Conservation (phyloP, 2,888 invertebrate genomes). For the Orthosia incerta region DNA sequence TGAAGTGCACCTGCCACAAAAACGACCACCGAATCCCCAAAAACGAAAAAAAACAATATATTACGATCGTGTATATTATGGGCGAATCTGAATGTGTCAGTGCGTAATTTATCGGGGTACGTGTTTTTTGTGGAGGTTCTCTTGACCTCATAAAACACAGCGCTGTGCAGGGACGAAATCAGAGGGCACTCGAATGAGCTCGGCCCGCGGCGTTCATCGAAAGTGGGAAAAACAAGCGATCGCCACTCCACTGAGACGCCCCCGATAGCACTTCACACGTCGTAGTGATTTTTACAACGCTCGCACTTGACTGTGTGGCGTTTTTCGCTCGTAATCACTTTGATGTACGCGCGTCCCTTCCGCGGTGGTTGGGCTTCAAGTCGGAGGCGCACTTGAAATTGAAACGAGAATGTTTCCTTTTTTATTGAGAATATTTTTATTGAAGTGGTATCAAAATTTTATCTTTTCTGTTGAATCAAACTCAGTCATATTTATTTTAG, state of each 20-base stretch:
- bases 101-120: conserved; percentile 89
- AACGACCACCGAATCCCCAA: conserved; percentile 65
- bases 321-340: conserved; percentile 87
- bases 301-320: conserved; percentile 84
- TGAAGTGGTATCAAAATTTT: conserved; percentile 26
- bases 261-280: conserved; percentile 89
- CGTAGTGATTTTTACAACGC: conserved; percentile 90
- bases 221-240: conserved; percentile 91
- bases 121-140: conserved; percentile 89
- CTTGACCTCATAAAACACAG: conserved; percentile 91
- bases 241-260: conserved; percentile 88
- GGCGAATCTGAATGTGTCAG: conserved; percentile 90
- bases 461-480: conserved; percentile 31
- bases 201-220: conserved; percentile 84
- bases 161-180: conserved; percentile 84
- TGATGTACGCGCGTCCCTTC: conserved; percentile 80
- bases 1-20: conserved; percentile 70
- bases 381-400: conserved; percentile 63
- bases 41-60: conserved; percentile 84
- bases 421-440: conserved; percentile 48
- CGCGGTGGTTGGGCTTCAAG: conserved; percentile 63
- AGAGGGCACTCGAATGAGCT: conserved; percentile 84
- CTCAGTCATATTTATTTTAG: conserved; percentile 11
- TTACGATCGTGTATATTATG: conserved; percentile 88
- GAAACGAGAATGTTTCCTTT: conserved; percentile 63